A percentile compares a stretch with the other conserved stretches of the same genome.
phyloP scores from a whole-genome alignment of 1,140 invertebrate species.

The Thaumatotibia leucotreta region DNA sequence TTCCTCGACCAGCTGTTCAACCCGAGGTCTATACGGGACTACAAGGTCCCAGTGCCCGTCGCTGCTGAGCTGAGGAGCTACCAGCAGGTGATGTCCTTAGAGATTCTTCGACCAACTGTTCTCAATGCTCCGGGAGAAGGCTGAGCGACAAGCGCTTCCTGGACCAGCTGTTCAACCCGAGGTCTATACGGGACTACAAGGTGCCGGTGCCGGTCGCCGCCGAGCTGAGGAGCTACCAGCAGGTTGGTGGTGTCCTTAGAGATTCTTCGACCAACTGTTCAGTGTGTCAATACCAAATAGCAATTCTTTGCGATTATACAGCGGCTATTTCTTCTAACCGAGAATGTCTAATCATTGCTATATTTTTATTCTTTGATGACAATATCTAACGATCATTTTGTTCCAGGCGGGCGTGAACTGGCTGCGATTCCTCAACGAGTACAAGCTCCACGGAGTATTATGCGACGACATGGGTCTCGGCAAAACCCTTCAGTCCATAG shows the following conservation, averaged over 20 bases:
- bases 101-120: neutral
- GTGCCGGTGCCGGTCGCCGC: slow-evolving; percentile 89
- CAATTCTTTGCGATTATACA: too few species aligned
- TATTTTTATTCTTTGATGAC: neutral
- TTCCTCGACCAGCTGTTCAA: too few species aligned
- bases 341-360: too few species aligned
- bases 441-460: slow-evolving; percentile 97
- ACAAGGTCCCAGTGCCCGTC: too few species aligned
- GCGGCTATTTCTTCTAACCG: too few species aligned
- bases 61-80: too few species aligned
- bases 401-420: slow-evolving; percentile 95
- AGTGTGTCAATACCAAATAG: too few species aligned
- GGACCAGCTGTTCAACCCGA: slow-evolving; percentile 92
- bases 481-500: slow-evolving; percentile 98
- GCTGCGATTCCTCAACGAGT: slow-evolving; percentile 96
- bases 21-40: too few species aligned
- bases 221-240: slow-evolving; percentile 88
- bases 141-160: slow-evolving; percentile 88
- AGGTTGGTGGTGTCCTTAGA: slow-evolving; percentile 63
- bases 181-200: slow-evolving; percentile 89
- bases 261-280: neutral
- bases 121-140: too few species aligned
- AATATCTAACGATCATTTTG: neutral
- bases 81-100: too few species aligned
- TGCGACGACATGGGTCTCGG: slow-evolving; percentile 98